A percentile compares a stretch with the other conserved stretches of the same genome.
These are phyloP conservation scores for Tetramorium parvispinum DNA, from an alignment of 1,140 invertebrate genomes.

Conservation along the genomic window DNA sequence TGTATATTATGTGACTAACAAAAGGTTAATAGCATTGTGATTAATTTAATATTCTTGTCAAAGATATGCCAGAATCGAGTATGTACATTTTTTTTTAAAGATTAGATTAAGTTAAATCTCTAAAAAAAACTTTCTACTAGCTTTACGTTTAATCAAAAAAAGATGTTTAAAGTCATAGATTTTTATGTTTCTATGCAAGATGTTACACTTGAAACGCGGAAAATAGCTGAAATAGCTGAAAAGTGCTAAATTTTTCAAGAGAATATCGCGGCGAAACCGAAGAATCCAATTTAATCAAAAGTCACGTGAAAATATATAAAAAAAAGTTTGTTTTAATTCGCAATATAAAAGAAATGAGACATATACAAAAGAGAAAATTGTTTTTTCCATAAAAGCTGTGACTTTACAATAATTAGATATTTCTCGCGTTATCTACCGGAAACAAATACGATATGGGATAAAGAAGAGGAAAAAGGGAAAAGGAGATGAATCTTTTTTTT, in stretches of 20 bases:
- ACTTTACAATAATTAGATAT: slow-evolving; percentile 40
- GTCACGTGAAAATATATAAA: background rate
- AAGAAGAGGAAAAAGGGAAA: slow-evolving; percentile 9
- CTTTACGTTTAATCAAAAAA: background rate
- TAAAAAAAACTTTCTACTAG: slow-evolving; percentile 4
- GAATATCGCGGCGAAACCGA: background rate
- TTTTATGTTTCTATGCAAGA: slow-evolving; percentile 8
- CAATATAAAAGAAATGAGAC: slow-evolving; percentile 2
- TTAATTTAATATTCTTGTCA: background rate
- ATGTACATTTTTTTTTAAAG: background rate
- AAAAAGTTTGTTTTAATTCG: slow-evolving; percentile 12
- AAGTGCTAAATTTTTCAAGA: background rate
- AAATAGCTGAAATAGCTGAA: background rate
- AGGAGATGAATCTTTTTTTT: slow-evolving; percentile 31
- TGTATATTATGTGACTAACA: slow-evolving; percentile 2
- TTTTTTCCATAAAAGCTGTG: background rate
- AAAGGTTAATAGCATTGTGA: slow-evolving; percentile 3
- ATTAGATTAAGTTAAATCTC: slow-evolving; percentile 1
- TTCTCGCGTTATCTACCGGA: slow-evolving; percentile 29
- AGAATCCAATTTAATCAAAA: slow-evolving; percentile 9
- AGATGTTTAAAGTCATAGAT: background rate
- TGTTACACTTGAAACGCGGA: background rate
- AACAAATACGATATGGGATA: slow-evolving; percentile 27
- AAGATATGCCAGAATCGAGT: background rate
- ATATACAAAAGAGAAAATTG: background rate